Evolutionary conservation across 2,888 invertebrate genomes (phyloP), one percentile per base, ranked within the genome.

Genomic region (Hyposoter dolosus): DNA sequence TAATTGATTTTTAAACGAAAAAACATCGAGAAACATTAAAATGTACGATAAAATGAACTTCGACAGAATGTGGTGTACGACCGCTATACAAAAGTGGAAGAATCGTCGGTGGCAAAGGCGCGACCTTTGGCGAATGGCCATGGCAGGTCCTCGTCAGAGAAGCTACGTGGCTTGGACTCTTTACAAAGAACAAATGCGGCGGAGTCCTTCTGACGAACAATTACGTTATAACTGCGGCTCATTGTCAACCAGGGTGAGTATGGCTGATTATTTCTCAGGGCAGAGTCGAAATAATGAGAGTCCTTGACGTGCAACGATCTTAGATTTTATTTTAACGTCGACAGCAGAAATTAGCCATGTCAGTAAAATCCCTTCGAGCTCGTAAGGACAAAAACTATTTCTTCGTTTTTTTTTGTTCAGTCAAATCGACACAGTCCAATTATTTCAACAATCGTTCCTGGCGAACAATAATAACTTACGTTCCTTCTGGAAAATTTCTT

Each of bases 141-240:
- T 98, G 98, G 98, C 98, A 98, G 92, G 98, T 98, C 0, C 95
- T 98, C 40, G 98, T 98, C 0, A 95, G 98, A 53, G 98, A 98
- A 94, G 97, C 98, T 1, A 98, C 98, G 0, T 98, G 98, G 98
- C 95, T 98, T 65, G 98, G 98, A 0, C 96, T 98, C 28, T 98
- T 98, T 94, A 98, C 98, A 71, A 98, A 98, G 94, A 98, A 98
- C 94, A 98, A 98, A 94, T 99, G 98, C 92, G 98, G 98, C 0
- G 98, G 98, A 2, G 98, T 99, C 0, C 95, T 99, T n/a, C 98
- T 98, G 90, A 97, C 98, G 50, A 97, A 96, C 90, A 96, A 96
- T 93, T 98, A 97, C 92, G 98, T 98, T 5, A 96, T 98, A 84
- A 98, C 98, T 0, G 98, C 98, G 0, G 98, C 98, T 0, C 98